Percentiles rank a stretch among this genome's conserved stretches.
phyloP scores from a whole-genome alignment of 2,113 vertebrate species.

The Pituophis catenifer region DNA sequence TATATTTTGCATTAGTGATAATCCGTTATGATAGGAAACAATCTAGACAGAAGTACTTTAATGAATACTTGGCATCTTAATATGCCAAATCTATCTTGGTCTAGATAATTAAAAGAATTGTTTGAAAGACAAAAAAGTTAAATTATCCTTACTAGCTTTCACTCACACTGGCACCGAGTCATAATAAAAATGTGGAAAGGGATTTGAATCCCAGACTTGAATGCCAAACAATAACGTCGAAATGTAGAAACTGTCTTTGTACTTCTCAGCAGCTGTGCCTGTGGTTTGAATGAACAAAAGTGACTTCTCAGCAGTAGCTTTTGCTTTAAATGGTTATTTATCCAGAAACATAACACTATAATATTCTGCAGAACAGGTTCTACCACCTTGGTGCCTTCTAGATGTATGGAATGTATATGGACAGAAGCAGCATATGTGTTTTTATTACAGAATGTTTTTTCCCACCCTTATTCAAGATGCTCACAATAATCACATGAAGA shows the following conservation, averaged over 20 bases:
- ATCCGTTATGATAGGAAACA: constrained; percentile 51
- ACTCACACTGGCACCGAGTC: background rate
- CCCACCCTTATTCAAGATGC: background rate
- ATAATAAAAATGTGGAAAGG: constrained; percentile 30
- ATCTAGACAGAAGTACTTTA: constrained; percentile 46
- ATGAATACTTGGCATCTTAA: constrained; percentile 52
- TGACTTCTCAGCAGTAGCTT: constrained; percentile 52
- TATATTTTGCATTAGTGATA: constrained; percentile 44
- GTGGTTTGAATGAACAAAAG: constrained; percentile 30
- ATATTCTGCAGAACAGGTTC: background rate
- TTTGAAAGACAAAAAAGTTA: constrained; percentile 54
- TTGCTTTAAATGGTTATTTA: background rate
- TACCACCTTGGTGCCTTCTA: background rate
- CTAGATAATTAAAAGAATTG: constrained; percentile 56
- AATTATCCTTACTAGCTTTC: constrained; percentile 39
- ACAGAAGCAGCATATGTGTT: background rate
- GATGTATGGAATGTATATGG: background rate
- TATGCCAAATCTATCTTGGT: constrained; percentile 46
- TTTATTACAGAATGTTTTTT: background rate
- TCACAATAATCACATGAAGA: background rate
- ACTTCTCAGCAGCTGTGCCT: constrained; percentile 24
- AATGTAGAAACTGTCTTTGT: constrained; percentile 6
- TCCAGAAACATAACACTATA: background rate
- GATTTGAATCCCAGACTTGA: constrained; percentile 4
- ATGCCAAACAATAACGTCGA: background rate